Evolutionary conservation across 2,113 vertebrate genomes (phyloP).

Genomic region (Pheucticus melanocephalus): DNA sequence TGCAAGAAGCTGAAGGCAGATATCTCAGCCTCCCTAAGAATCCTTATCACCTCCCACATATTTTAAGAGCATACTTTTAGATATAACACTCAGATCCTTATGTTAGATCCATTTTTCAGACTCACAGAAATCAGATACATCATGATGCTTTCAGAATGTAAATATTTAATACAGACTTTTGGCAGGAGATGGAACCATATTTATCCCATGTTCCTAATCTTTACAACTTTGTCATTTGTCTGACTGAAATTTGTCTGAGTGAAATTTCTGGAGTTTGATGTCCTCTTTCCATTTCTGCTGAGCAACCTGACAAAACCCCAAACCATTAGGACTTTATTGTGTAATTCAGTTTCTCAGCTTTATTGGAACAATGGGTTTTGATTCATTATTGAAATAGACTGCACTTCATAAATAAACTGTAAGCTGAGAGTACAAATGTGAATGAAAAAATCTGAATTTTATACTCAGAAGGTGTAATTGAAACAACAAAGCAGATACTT

Average conservation of each 20-base stretch:
- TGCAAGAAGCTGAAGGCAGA: not conserved
- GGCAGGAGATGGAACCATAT: not conserved
- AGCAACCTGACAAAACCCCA: not conserved
- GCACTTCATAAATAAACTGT: not conserved
- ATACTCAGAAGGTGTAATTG: not conserved
- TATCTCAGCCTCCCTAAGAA: not conserved
- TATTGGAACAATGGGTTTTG: not conserved
- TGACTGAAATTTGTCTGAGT: not conserved
- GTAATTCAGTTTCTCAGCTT: not conserved
- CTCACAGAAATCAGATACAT: not conserved
- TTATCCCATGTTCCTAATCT: not conserved
- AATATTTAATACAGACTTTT: not conserved
- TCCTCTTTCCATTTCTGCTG: not conserved
- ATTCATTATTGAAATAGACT: not conserved
- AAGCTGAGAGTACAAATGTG: not conserved
- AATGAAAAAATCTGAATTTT: not conserved
- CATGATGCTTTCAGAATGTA: not conserved
- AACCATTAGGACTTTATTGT: not conserved
- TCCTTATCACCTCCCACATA: not conserved
- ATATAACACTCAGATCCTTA: not conserved
- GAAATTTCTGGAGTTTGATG: not conserved
- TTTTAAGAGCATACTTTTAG: not conserved
- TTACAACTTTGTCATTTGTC: not conserved
- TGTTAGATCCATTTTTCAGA: not conserved
- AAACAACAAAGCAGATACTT: not conserved